Conservation (phyloP, 2,888 invertebrate genomes). For the Rhamnusium bicolor region DNA sequence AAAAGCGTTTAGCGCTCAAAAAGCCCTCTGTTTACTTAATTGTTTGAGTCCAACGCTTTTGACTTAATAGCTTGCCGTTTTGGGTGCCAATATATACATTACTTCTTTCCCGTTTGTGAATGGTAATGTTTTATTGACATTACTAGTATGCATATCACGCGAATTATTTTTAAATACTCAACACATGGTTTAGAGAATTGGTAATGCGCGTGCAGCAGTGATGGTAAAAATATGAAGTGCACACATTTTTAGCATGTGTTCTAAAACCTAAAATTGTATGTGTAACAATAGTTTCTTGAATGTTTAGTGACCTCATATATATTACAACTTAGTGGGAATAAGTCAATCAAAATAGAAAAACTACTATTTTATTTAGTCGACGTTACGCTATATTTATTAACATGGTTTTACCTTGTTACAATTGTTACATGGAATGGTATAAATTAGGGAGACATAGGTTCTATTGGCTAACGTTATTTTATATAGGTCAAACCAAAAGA, state of each 20-base stretch:
- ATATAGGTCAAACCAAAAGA: no score
- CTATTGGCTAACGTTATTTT: no score
- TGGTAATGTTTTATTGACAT: conserved; percentile 14
- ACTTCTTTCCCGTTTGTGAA: conserved; percentile 20
- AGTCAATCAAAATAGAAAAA: no score
- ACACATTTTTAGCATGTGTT: not conserved
- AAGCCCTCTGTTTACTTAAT: conserved; percentile 47
- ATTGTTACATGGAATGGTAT: no score
- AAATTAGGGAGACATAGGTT: no score
- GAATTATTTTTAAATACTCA: conserved; percentile 18
- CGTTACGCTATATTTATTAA: no score
- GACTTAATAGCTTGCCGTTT: conserved; percentile 29
- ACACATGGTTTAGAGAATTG: not conserved
- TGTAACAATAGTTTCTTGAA: no score
- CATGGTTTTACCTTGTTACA: no score
- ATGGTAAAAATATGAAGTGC: not conserved
- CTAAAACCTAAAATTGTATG: no score
- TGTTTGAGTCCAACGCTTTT: conserved; percentile 40
- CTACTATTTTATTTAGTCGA: no score
- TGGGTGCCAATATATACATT: conserved; percentile 36
- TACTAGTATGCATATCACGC: conserved; percentile 3
- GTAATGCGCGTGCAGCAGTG: not conserved
- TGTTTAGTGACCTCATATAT: no score
- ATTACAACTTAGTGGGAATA: no score
- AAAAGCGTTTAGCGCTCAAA: conserved; percentile 46